Percentiles rank a stretch among this genome's conserved stretches.
These are phyloP conservation scores for Sebastes variabilis DNA, from an alignment of 2,797 vertebrate species.

Conservation along the genomic window DNA sequence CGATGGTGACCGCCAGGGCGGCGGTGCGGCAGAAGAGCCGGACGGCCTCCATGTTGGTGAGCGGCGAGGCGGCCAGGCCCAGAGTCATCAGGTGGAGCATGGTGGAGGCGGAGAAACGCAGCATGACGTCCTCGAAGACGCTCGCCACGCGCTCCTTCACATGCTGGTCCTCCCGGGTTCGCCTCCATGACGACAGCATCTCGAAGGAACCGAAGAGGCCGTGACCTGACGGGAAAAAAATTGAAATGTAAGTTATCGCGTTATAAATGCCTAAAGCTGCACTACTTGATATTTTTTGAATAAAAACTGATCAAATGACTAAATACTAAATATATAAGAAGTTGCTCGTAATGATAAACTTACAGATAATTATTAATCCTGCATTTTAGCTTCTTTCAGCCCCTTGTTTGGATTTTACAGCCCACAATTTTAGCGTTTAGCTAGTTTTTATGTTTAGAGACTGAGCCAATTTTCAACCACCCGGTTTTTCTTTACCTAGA, in stretches of 20 bases:
- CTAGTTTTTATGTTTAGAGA: too few species aligned
- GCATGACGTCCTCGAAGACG: conserved; percentile 97
- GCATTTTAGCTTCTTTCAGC: not conserved
- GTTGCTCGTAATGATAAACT: not conserved
- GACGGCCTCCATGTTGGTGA: conserved; percentile 99
- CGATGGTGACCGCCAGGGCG: conserved; percentile 92
- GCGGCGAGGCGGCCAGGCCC: conserved; percentile 97
- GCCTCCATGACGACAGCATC: conserved; percentile 98
- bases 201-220: conserved; percentile 98
- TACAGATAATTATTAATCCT: not conserved
- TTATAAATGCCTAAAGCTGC: not conserved
- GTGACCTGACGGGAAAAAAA: conserved; percentile 83
- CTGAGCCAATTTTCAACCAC: not conserved
- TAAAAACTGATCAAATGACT: not conserved
- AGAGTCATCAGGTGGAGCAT: conserved; percentile 97
- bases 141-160: conserved; percentile 97
- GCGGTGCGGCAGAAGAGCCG: conserved; percentile 97
- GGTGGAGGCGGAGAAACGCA: conserved; percentile 96
- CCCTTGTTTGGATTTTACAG: not conserved
- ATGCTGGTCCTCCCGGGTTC: conserved; percentile 96
- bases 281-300: not conserved
- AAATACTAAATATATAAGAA: not conserved
- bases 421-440: not conserved
- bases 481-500: not conserved
- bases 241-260: not conserved